These are phyloP conservation scores for Caenorhabditis macrosperma DNA, from an alignment of 2,888 invertebrate genomes.

Conservation along the genomic window DNA sequence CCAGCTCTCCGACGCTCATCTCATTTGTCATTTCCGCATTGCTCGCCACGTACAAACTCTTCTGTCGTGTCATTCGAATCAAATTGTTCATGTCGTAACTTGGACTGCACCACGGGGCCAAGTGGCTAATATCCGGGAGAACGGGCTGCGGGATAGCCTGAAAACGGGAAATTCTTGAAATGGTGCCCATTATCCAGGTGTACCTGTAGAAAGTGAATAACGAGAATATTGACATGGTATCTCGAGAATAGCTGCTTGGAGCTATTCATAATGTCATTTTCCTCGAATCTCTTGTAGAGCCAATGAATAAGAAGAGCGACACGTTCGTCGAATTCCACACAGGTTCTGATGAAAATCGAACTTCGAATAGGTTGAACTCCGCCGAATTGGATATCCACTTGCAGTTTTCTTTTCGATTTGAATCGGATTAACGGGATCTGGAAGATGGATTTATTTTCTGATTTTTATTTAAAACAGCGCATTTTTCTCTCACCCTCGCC, in stretches of 20 bases:
- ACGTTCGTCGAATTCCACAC: constrained; percentile 54
- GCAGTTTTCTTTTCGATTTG: constrained; percentile 4
- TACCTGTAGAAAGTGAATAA: constrained; percentile 54
- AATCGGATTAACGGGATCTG: constrained; percentile 35
- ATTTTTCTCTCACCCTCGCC: constrained; percentile 11
- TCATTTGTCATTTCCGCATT: constrained; percentile 26
- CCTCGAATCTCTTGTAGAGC: constrained; percentile 25
- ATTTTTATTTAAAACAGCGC: background rate
- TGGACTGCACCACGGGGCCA: constrained; percentile 27
- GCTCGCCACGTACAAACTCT: constrained; percentile 39
- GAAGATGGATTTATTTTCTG: background rate
- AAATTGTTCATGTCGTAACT: constrained; percentile 30
- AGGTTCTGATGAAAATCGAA: constrained; percentile 53
- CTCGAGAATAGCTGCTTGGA: constrained; percentile 14
- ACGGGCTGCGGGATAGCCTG: constrained; percentile 54
- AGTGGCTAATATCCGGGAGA: constrained; percentile 36
- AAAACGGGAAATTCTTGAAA: background rate
- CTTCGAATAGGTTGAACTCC: constrained; percentile 44
- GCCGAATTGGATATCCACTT: constrained; percentile 57
- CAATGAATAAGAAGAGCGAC: constrained; percentile 34
- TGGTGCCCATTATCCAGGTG: too few species aligned
- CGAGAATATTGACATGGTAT: constrained; percentile 50
- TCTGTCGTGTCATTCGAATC: constrained; percentile 29
- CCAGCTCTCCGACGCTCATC: constrained; percentile 26
- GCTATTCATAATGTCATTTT: constrained; percentile 21